These are phyloP conservation scores for Callorhinus ursinus DNA, from an alignment of 2,113 vertebrate genomes.

Conservation along the genomic window DNA sequence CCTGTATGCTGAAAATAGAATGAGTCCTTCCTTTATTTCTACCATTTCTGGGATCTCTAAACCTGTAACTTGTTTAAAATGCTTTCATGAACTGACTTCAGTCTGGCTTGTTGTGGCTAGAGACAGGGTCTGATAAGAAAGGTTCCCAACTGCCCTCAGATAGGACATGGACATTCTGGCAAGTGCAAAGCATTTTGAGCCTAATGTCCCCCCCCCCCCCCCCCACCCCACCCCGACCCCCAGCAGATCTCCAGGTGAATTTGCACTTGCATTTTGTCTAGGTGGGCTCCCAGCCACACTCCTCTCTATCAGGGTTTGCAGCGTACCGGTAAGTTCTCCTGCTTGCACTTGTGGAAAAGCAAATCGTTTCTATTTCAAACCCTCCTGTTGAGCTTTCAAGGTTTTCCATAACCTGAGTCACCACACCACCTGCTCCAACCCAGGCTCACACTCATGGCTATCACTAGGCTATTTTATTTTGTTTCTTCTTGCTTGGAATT, in stretches of 20 bases:
- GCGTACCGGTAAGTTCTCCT: background rate
- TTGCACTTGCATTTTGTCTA: background rate
- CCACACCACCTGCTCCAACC: background rate
- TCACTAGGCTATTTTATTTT: background rate
- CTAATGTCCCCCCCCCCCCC: no score
- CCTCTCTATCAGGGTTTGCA: background rate
- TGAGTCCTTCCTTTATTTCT: background rate
- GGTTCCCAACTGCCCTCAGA: background rate
- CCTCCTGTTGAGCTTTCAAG: background rate
- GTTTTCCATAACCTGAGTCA: background rate
- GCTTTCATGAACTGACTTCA: background rate
- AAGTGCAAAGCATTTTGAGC: background rate
- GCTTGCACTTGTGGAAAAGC: background rate
- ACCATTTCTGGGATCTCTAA: slow-evolving; percentile 13
- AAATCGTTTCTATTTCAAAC: background rate
- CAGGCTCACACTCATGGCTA: background rate
- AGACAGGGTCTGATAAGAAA: background rate
- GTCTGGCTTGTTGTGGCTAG: background rate
- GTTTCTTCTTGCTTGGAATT: background rate
- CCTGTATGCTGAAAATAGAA: background rate
- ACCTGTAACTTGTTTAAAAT: background rate
- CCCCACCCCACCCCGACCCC: background rate
- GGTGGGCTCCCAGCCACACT: background rate
- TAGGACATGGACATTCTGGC: background rate
- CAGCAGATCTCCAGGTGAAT: background rate